phyloP scores from a whole-genome alignment of 2,797 vertebrate genomes.

The Echeneis naucrates region DNA sequence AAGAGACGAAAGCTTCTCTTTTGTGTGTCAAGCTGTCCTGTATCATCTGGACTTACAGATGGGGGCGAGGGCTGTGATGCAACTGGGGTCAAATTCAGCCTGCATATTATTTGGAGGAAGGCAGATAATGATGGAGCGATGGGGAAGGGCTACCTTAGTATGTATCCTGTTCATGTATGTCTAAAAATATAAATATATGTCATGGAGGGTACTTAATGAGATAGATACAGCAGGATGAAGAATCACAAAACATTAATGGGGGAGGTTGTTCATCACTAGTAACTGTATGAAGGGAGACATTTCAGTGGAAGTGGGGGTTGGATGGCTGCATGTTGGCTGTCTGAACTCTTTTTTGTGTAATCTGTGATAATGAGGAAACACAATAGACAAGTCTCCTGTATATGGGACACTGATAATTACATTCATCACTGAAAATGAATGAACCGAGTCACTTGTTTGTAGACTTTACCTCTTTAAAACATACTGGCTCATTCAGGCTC shows the following conservation, averaged over 20 bases:
- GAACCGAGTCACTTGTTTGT: slow-evolving; percentile 7
- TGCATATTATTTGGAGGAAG: slow-evolving; percentile 51
- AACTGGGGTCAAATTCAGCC: slow-evolving; percentile 61
- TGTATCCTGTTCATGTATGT: background rate
- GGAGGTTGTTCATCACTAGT: background rate
- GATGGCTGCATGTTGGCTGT: slow-evolving; percentile 2
- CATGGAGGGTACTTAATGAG: background rate
- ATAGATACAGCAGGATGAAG: background rate
- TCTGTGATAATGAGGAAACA: slow-evolving; percentile 50
- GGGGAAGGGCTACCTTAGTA: background rate
- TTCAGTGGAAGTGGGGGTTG: slow-evolving; percentile 26
- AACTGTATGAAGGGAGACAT: slow-evolving; percentile 7
- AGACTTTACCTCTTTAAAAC: slow-evolving; percentile 28
- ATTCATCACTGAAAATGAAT: slow-evolving; percentile 16
- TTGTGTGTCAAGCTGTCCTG: slow-evolving; percentile 61
- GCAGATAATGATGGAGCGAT: slow-evolving; percentile 38
- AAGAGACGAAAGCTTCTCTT: slow-evolving; percentile 29
- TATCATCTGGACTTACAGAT: slow-evolving; percentile 50
- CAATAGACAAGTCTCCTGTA: slow-evolving; percentile 22
- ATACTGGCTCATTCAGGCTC: background rate
- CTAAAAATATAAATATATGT: background rate
- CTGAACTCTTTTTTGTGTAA: slow-evolving; percentile 39
- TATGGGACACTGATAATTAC: slow-evolving; percentile 36
- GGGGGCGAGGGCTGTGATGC: slow-evolving; percentile 30
- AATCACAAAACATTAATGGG: background rate